Base-by-base conservation (phyloP, 2,113 vertebrate species). In the Nothocercus julius region DNA sequence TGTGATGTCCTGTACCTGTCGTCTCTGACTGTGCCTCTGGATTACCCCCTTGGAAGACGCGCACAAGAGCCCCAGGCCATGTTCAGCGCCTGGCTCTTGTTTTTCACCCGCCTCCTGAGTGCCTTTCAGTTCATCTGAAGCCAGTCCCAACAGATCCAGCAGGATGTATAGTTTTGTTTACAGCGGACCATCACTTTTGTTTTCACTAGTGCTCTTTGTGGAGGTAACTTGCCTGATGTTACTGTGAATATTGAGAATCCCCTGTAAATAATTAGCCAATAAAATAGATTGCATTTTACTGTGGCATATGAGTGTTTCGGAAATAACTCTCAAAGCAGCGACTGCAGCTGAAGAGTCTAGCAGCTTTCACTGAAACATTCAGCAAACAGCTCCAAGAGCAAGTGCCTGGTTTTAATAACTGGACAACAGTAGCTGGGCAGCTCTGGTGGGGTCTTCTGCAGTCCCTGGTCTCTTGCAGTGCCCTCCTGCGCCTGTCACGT, bases 261-360 rank as follows among this genome's bases (percentile, higher is more conserved):
- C 85, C 80, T 97, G 95, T 97, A 96, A 24, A 89, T 94, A 94
- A 95, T 92, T 92, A 97, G 93, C 83, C 83, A 97, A 95, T 97
- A 96, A 97, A 97, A 61, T 62, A 88, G 90, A 90, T 34, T 44
- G 90, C 90, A 95, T 97, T 94, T 97, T 94, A 86, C 30, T 32
- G 25, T 40, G 47, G 22, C 75, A 85, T 32, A 10, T 7, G 6
- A 47, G 74, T 79, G 68, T 40, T 85, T 63, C 63, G 34, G 58
- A 54, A 74, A 27, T 27, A 28, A 8, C 47, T 14, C 51, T 74
- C 16, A 11, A 3, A 3, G 40, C 15, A 16, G 49, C 67, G 42
- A n/a, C 32, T n/a, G 40, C 66, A 53, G n/a, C 61, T 78, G 5
- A 9, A 9, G 49, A 49, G 30, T 28, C 67, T 25, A 62, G 13